These are phyloP conservation scores for Strigamia transsilvanica DNA, from an alignment of 2,888 invertebrate genomes.

Conservation along the genomic window DNA sequence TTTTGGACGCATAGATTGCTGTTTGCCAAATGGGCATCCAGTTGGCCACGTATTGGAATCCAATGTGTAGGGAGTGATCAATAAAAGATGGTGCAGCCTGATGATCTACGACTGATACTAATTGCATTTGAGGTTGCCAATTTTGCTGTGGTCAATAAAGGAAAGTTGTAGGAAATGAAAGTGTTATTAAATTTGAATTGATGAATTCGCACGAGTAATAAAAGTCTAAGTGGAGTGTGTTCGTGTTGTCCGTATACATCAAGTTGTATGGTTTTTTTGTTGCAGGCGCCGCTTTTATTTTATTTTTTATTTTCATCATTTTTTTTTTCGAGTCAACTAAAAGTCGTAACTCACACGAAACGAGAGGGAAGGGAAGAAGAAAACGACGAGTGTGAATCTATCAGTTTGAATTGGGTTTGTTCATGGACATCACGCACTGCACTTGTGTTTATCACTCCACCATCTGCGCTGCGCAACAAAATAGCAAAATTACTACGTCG, in stretches of 20 bases:
- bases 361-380: not conserved
- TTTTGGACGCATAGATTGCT: not conserved
- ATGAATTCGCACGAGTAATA: not conserved
- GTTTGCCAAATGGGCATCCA: constrained; percentile 8
- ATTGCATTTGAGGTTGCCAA: constrained; percentile 18
- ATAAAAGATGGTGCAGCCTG: constrained; percentile 32
- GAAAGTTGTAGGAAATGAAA: not conserved
- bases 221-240: not conserved
- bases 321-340: not conserved
- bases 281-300: not conserved
- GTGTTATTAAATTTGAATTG: constrained; percentile 8
- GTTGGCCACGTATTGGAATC: constrained; percentile 9
- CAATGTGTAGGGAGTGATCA: constrained; percentile 1
- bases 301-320: not conserved
- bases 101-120: constrained; percentile 27
- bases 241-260: not conserved
- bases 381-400: constrained; percentile 39
- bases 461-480: constrained; percentile 29
- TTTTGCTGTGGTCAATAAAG: not conserved
- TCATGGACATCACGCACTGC: constrained; percentile 44
- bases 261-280: not conserved
- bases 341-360: constrained; percentile 31
- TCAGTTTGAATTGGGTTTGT: constrained; percentile 43
- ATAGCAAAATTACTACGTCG: constrained; percentile 29
- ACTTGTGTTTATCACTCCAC: constrained; percentile 32